Base-by-base conservation (phyloP, 2,888 invertebrate genomes). In the Macroteleia sp. region DNA sequence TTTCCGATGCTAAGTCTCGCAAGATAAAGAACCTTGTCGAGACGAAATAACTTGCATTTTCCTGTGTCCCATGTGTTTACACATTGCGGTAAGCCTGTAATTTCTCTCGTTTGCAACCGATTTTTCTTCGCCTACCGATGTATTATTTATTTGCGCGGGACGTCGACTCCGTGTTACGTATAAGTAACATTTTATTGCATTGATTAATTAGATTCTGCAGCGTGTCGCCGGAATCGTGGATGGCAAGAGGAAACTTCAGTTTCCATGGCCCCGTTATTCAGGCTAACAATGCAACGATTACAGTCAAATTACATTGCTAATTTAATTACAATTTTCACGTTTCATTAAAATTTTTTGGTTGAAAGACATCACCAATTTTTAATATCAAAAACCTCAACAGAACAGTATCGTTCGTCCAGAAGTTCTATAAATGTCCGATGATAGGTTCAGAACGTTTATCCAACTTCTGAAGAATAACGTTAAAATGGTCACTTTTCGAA, bases 141-240 rank as follows among this genome's bases (percentile, higher is more conserved):
- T 36, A 62, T 50, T 50, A 62, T 50, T 48, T 62, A 62, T 39
- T 62, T 14, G 48, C 30, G 30, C 36, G 46, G 59, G 42, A 42
- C 20, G 28, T 59, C 14, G 10, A 2, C 34, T 30, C 25, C 46
- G n/a, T 36, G 30, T 46, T 61, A 61, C 56, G 56, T 61, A 46
- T 36, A n/a, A 46, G 32, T 20, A 25, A 25, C 61, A 36, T 61
- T 48, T 61, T 61, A 46, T 46, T 61, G 46, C 61, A 61, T 46
- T 61, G 61, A 61, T 61, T 61, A 61, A 61, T 61, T 61, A 61
- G 28, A 61, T 44, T 36, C 16, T 20, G 48, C 48, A 19, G 36
- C 25, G 36, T 46, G 61, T 61, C 44, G 34, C 46, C 32, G 16
- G 25, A 30, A 34, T 50, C 41, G 41, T 19, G 12, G 20, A 50